phyloP scores from a whole-genome alignment of 2,113 vertebrate species.

The Coryphaenoides rupestris region DNA sequence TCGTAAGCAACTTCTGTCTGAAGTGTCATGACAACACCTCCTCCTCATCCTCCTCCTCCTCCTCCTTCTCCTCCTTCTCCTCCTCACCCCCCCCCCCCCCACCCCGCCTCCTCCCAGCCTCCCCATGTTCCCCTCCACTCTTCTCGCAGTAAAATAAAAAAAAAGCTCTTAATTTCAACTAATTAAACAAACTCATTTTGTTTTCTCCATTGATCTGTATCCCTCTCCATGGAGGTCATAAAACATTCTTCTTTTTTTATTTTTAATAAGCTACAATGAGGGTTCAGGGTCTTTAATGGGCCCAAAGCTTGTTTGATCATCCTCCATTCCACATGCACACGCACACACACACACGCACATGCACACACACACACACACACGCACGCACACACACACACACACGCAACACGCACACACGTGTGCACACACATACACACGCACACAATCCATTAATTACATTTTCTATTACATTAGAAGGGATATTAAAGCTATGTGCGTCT shows the following conservation, averaged over 20 bases:
- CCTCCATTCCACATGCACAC: constrained; percentile 74
- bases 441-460: constrained; percentile 80
- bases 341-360: too few relatives aligned
- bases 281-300: constrained; percentile 73
- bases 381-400: constrained; percentile 48
- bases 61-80: constrained; percentile 57
- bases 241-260: constrained; percentile 47
- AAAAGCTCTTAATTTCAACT: constrained; percentile 76
- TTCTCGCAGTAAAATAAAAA: constrained; percentile 15
- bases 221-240: constrained; percentile 67
- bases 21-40: constrained; percentile 43
- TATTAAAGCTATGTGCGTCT: constrained; percentile 75
- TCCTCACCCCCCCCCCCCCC: constrained; percentile 20
- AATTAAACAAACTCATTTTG: constrained; percentile 77
- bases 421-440: constrained; percentile 53
- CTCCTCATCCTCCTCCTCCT: constrained; percentile 24
- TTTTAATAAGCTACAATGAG: constrained; percentile 77
- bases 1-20: constrained; percentile 26
- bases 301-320: constrained; percentile 76
- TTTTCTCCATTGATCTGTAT: constrained; percentile 60
- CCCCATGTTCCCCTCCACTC: constrained; percentile 42
- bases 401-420: too few relatives aligned
- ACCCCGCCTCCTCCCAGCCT: constrained; percentile 62
- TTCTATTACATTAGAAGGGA: constrained; percentile 76
- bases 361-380: constrained; percentile 57